Conservation (phyloP, 2,888 invertebrate species). For the Buathra laborator region DNA sequence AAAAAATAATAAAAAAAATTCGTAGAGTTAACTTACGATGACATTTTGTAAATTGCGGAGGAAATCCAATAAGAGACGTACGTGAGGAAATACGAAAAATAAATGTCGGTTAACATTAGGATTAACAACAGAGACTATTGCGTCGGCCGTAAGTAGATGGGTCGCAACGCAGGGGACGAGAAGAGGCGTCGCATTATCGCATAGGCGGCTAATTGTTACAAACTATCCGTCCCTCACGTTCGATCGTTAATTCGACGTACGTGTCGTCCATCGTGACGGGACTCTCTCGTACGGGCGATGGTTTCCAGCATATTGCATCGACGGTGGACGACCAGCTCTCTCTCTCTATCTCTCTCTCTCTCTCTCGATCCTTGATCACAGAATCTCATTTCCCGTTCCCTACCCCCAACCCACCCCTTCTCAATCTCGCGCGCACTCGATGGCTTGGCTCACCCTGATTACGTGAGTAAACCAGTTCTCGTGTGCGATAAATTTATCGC, state of each 20-base stretch:
- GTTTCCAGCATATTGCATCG: constrained; percentile 54
- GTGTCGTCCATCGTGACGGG: constrained; percentile 51
- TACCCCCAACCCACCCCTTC: constrained; percentile 23
- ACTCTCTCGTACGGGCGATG: constrained; percentile 30
- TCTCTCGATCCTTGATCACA: constrained; percentile 64
- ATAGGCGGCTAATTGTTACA: constrained; percentile 75
- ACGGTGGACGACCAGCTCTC: constrained; percentile 25
- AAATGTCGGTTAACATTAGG: neutral
- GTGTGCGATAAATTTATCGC: constrained; percentile 58
- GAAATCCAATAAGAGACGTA: neutral
- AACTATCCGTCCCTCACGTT: constrained; percentile 73
- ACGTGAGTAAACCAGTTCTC: constrained; percentile 62
- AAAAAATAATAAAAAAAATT: neutral
- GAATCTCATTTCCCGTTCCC: constrained; percentile 66
- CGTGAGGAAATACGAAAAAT: neutral
- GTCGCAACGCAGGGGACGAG: constrained; percentile 26
- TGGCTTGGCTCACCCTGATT: constrained; percentile 65
- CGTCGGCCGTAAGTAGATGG: neutral
- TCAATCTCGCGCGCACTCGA: constrained; percentile 36
- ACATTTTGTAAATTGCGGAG: neutral
- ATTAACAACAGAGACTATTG: neutral
- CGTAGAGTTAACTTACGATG: neutral
- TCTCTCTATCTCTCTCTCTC: constrained; percentile 33
- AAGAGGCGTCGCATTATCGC: constrained; percentile 71
- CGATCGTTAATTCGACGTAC: constrained; percentile 70